Percentiles rank a stretch among this genome's conserved stretches.
Evolutionary conservation across 2,888 invertebrate species (phyloP).

Genomic region (Dicycla oo): DNA sequence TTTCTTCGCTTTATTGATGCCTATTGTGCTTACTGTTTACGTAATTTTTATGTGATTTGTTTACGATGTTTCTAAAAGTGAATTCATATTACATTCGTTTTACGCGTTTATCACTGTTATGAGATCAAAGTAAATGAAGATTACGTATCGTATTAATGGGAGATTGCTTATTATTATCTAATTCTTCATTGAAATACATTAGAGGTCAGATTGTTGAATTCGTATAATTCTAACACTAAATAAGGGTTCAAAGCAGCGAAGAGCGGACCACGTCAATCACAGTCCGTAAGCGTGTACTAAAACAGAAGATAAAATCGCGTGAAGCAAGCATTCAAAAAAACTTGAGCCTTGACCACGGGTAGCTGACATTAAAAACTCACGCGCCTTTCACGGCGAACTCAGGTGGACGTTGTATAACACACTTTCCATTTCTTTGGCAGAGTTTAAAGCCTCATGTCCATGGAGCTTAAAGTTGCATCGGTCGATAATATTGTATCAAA

Average conservation of each 20-base stretch:
- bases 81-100: conserved; percentile 18
- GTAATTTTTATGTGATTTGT: conserved; percentile 55
- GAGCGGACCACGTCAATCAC: conserved; percentile 69
- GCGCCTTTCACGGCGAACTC: conserved; percentile 88
- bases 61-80: conserved; percentile 21
- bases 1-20: conserved; percentile 74
- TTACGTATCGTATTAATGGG: conserved; percentile 20
- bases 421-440: conserved; percentile 88
- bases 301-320: conserved; percentile 77
- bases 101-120: conserved; percentile 19
- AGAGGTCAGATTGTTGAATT: conserved; percentile 44
- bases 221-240: conserved; percentile 26
- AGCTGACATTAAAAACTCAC: conserved; percentile 86
- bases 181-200: conserved; percentile 34
- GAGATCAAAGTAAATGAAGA: conserved; percentile 29
- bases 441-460: conserved; percentile 67
- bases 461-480: conserved; percentile 45
- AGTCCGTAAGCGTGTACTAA: conserved; percentile 67
- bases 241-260: conserved; percentile 41
- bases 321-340: conserved; percentile 83
- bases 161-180: conserved; percentile 26
- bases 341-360: conserved; percentile 88
- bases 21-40: conserved; percentile 58
- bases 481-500: conserved; percentile 28
- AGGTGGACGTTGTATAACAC: conserved; percentile 88